Percentiles rank a stretch among this genome's conserved stretches.
phyloP scores from a whole-genome alignment of 2,797 vertebrate genomes.

The Stomatorhinus walkeri region DNA sequence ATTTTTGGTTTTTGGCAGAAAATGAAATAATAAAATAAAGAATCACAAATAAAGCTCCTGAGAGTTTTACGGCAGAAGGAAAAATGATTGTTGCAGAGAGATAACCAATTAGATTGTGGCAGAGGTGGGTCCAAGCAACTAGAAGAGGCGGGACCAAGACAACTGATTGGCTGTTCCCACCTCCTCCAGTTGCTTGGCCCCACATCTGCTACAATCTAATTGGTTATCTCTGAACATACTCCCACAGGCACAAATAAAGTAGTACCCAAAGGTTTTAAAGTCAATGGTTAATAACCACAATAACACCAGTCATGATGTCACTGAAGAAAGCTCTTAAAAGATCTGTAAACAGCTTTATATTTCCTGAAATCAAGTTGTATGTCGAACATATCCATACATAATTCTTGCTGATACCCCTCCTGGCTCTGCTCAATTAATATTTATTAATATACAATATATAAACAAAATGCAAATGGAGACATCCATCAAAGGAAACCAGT shows the following conservation, averaged over 20 bases:
- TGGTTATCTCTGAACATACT: background rate
- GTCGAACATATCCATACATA: background rate
- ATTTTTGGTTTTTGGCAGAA: slow-evolving; percentile 20
- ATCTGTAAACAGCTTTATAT: background rate
- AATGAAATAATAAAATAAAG: background rate
- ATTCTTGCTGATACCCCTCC: background rate
- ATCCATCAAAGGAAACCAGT: slow-evolving; percentile 52
- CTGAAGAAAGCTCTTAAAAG: background rate
- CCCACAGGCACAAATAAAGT: background rate
- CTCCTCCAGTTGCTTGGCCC: background rate
- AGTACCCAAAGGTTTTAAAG: background rate
- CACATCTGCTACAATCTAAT: background rate
- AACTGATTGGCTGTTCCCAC: background rate
- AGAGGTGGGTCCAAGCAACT: background rate
- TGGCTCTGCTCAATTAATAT: background rate
- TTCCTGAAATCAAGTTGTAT: slow-evolving; percentile 1
- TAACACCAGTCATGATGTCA: background rate
- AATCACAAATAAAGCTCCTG: background rate
- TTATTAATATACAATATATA: slow-evolving; percentile 6
- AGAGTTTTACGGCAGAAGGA: background rate
- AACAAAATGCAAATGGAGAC: slow-evolving; percentile 12
- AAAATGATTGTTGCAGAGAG: background rate
- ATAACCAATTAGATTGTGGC: background rate
- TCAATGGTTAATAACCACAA: background rate
- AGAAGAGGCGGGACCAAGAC: background rate